Evolutionary conservation across 64 coral and sea anemone genomes (phyloP).

Genomic region (Pachyseris speciosa): DNA sequence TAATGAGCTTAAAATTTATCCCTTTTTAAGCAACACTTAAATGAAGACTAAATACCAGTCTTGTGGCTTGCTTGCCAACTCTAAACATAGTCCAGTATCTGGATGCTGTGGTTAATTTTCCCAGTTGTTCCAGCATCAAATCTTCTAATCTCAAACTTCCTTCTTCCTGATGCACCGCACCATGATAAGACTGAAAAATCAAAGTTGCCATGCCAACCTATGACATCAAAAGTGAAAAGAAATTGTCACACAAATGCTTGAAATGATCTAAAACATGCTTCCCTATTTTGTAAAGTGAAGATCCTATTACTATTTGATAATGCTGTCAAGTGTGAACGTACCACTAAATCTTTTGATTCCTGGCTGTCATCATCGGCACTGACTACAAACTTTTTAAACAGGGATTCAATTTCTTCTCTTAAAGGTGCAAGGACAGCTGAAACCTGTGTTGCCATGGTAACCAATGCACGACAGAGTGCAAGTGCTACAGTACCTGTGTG

Average conservation of each 20-base stretch:
- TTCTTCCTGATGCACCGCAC: background rate
- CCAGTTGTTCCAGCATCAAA: slow-evolving; percentile 61
- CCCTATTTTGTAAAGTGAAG: no score
- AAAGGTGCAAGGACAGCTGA: slow-evolving; percentile 58
- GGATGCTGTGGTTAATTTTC: slow-evolving; percentile 57
- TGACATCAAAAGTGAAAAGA: background rate
- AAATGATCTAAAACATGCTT: background rate
- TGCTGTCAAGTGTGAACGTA: background rate
- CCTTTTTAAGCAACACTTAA: background rate
- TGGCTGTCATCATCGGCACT: slow-evolving; percentile 46
- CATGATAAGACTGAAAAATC: slow-evolving; percentile 86
- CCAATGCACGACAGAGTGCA: slow-evolving; percentile 79
- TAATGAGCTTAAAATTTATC: background rate
- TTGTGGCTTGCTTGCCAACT: slow-evolving; percentile 88
- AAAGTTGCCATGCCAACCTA: slow-evolving; percentile 92
- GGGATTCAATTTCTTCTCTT: slow-evolving; percentile 6
- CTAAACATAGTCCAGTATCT: slow-evolving; percentile 93
- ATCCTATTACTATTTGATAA: background rate
- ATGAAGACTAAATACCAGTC: slow-evolving; percentile 71
- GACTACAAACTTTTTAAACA: slow-evolving; percentile 14
- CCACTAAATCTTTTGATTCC: slow-evolving; percentile 53
- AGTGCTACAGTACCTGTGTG: slow-evolving; percentile 75
- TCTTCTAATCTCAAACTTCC: slow-evolving; percentile 48
- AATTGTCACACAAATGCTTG: slow-evolving; percentile 3
- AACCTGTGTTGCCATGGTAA: slow-evolving; percentile 92